Evolutionary conservation across 2,888 invertebrate species (phyloP).

Genomic region (Trilocha varians): DNA sequence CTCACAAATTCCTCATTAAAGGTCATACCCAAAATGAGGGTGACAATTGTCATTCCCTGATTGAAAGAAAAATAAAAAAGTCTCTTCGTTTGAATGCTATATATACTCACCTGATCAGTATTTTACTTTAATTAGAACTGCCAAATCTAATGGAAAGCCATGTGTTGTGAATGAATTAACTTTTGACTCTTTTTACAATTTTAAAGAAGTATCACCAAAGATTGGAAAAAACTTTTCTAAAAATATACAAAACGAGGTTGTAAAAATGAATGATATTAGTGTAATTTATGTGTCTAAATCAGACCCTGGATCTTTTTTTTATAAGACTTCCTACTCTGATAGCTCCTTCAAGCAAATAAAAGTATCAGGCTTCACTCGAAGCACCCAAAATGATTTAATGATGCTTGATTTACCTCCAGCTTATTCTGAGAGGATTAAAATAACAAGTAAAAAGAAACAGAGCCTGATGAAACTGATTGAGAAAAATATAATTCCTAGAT

Average conservation of each 20-base stretch:
- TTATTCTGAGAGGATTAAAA: neutral
- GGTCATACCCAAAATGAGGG: conserved; percentile 20
- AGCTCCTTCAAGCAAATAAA: neutral
- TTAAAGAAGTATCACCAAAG: conserved; percentile 3
- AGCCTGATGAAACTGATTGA: conserved; percentile 2
- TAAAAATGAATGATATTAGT: conserved; percentile 5
- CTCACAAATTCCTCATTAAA: conserved; percentile 18
- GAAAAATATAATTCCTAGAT: conserved; percentile 4
- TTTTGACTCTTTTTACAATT: conserved; percentile 2
- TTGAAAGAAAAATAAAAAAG: conserved; percentile 11
- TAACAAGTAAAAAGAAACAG: neutral
- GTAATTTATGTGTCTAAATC: conserved; percentile 4
- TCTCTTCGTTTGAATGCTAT: conserved; percentile 10
- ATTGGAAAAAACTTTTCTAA: conserved; percentile 2
- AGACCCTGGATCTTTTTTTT: conserved; percentile 1
- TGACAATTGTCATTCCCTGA: conserved; percentile 15
- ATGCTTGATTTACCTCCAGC: neutral
- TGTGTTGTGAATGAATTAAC: conserved; percentile 5
- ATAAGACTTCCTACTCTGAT: conserved; percentile 3
- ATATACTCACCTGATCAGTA: neutral
- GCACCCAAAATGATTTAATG: neutral
- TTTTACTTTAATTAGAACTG: neutral
- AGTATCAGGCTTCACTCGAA: neutral
- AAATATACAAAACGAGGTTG: conserved; percentile 2
- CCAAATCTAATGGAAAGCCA: conserved; percentile 1